Conservation (phyloP, 2,888 invertebrate species). For the Carterocephalus palaemon region DNA sequence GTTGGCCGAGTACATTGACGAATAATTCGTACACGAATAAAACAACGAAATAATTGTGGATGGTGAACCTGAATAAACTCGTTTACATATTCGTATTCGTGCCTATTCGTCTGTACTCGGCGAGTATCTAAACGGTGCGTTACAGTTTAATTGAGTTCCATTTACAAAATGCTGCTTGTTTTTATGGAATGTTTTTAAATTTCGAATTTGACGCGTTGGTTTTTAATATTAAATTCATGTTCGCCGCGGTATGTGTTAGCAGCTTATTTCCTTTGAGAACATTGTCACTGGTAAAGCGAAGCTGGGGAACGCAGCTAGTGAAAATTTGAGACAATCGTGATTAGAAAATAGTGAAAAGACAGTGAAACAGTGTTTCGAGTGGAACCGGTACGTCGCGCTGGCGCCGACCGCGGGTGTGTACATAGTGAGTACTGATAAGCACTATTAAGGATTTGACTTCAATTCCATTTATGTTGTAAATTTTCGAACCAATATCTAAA, state of each 20-base stretch:
- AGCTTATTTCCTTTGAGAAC: slow-evolving; percentile 45
- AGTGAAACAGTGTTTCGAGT: slow-evolving; percentile 47
- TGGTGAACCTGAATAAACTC: no score
- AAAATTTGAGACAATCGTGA: slow-evolving; percentile 44
- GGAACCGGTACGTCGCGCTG: slow-evolving; percentile 37
- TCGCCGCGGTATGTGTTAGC: not conserved
- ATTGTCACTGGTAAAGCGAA: slow-evolving; percentile 70
- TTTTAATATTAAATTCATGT: slow-evolving; percentile 9
- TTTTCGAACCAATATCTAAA: slow-evolving; percentile 1
- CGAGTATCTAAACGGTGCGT: no score
- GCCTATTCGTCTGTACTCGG: no score
- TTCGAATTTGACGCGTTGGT: slow-evolving; percentile 1
- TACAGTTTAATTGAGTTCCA: slow-evolving; percentile 9
- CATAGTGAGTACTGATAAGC: slow-evolving; percentile 54
- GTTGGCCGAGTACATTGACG: no score
- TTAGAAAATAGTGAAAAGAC: slow-evolving; percentile 45
- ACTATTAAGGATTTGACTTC: slow-evolving; percentile 70
- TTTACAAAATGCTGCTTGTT: slow-evolving; percentile 8
- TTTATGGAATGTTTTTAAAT: not conserved
- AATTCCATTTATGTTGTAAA: slow-evolving; percentile 30
- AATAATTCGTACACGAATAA: no score
- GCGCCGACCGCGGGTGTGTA: slow-evolving; percentile 58
- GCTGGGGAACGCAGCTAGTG: slow-evolving; percentile 47
- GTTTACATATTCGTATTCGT: no score
- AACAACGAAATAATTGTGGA: no score